Percentiles rank a stretch among this genome's conserved stretches.
These are phyloP conservation scores for Smutsia gigantea DNA, from an alignment of 2,797 vertebrate species.

Conservation along the genomic window DNA sequence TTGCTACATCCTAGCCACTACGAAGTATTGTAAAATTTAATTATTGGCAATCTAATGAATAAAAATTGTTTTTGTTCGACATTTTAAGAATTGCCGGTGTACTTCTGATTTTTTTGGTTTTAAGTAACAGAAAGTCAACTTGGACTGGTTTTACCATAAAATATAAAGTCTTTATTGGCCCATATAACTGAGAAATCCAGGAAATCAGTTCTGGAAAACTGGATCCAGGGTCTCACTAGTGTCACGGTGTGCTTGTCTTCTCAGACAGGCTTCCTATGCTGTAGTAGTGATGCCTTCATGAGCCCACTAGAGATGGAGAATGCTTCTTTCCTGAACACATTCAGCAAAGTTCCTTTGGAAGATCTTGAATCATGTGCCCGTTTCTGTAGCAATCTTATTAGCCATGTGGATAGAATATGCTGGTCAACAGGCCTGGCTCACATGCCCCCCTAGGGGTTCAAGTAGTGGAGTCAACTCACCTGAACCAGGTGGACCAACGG, in stretches of 20 bases:
- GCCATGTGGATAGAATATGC: neutral
- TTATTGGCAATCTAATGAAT: constrained; percentile 50
- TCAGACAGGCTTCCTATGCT: neutral
- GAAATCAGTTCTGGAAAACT: neutral
- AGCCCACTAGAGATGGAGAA: neutral
- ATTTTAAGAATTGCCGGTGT: neutral
- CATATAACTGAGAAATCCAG: neutral
- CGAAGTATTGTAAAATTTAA: neutral
- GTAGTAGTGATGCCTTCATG: neutral
- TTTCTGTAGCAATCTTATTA: neutral
- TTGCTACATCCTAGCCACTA: neutral
- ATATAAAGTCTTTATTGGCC: neutral
- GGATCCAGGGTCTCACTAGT: no score
- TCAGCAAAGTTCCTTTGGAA: neutral
- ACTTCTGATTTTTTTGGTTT: neutral
- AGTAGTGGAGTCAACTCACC: neutral
- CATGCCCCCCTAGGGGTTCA: neutral
- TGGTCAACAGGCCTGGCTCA: neutral
- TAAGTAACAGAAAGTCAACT: neutral
- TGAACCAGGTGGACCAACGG: neutral
- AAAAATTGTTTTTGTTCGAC: neutral
- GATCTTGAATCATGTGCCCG: neutral
- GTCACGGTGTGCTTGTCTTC: neutral
- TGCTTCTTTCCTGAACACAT: neutral
- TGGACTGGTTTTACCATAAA: constrained; percentile 23